Conservation (phyloP, 2,888 invertebrate genomes). For the Amphipyra berbera region DNA sequence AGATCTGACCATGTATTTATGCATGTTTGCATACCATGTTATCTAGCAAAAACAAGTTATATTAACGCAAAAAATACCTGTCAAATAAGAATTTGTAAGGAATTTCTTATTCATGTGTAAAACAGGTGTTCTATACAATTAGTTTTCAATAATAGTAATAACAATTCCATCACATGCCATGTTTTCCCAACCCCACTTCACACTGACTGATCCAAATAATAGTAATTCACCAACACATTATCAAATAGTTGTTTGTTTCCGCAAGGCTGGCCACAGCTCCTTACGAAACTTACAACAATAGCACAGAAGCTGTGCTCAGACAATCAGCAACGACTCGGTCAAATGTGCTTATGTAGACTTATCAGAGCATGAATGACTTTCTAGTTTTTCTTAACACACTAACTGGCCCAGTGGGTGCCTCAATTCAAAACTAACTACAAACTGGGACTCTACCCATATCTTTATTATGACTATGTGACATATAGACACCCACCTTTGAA, state of each 20-base stretch:
- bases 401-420: conserved; percentile 48
- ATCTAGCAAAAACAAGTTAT: conserved; percentile 17
- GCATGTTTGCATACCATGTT: conserved; percentile 22
- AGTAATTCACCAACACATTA: conserved; percentile 38
- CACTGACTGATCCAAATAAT: conserved; percentile 30
- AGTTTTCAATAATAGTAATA: conserved; percentile 8
- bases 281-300: conserved; percentile 85
- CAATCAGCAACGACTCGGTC: conserved; percentile 80
- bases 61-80: conserved; percentile 16
- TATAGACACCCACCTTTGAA: conserved; percentile 91
- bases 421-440: conserved; percentile 34
- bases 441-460: conserved; percentile 27
- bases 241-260: conserved; percentile 70
- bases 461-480: conserved; percentile 47
- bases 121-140: conserved; percentile 17
- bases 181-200: conserved; percentile 26
- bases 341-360: conserved; percentile 82
- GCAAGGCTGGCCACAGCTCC: conserved; percentile 74
- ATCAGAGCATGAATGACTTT: conserved; percentile 90
- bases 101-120: conserved; percentile 28
- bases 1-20: conserved; percentile 10
- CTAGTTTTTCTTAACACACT: conserved; percentile 77
- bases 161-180: conserved; percentile 19
- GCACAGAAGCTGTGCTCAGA: conserved; percentile 80
- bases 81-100: conserved; percentile 49